Evolutionary conservation across 2,113 vertebrate genomes (phyloP), one percentile per base, ranked within the genome.

Genomic region (Numida meleagris): DNA sequence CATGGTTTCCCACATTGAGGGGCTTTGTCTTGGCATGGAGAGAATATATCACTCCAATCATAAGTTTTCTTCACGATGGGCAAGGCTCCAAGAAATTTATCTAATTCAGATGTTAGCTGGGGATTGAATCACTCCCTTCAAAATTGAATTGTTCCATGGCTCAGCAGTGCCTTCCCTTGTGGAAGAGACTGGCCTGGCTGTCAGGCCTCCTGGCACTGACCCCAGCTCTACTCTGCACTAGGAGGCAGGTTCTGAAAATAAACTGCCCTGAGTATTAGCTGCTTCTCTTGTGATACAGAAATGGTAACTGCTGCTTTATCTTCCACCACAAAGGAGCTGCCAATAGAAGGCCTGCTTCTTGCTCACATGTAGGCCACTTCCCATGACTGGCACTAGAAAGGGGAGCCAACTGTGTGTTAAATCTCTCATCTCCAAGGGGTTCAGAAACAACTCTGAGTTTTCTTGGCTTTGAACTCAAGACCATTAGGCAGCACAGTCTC

Each of bases 71-170:
- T 92, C 4, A 2, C n/a, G 73, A 59, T 1, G 8, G 80, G 45
- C 82, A 77, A 73, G 45, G 36, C n/a, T 81, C 50, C 67, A 79
- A 76, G 79, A 90, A 65, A 48, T 82, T 79, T 17, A 65, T n/a
- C 25, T 82, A 34, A 76, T 51, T 76, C 70, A 48, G 42, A 91
- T 91, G 71, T 0, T 67, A 43, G 62, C 66, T 73, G 75, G 72
- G 48, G 78, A 34, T 33, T 76, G 29, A 53, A 82, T 57, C 57
- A 68, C 51, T 59, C 81, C 46, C 43, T 89, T 88, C 38, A 89
- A 72, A 63, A 57, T 36, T 20, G 46, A 90, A 43, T 62, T 17
- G 66, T 66, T 79, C 53, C 43, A 24, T 40, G 36, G 27, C 55
- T 34, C 0, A 0, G n/a, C 20, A 13, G n/a, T 36, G 43, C 51